Evolutionary conservation across 2,797 vertebrate genomes (phyloP), one percentile per base, ranked within the genome.

Genomic region (Monodelphis domestica): DNA sequence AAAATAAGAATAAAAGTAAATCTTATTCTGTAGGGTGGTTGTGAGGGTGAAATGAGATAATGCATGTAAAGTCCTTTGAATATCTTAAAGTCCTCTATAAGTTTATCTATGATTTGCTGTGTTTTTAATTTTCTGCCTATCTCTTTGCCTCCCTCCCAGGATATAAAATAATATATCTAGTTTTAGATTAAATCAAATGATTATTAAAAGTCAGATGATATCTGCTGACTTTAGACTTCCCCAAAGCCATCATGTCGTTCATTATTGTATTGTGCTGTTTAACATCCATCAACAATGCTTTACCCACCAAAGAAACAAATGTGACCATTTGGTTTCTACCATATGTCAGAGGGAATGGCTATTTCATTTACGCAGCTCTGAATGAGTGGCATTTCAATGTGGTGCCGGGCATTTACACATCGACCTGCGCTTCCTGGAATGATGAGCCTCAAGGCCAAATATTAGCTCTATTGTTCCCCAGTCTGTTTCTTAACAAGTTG

Each of bases 361-460:
- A 59, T 94, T 97, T 96, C 93, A 95, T 90, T 56, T 94, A 92
- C 30, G 26, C 89, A 51, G 56, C 89, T 91, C 95, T 91, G 84
- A 89, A 52, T 78, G 93, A 95, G n/a, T 93, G 95, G 96, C 91
- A 96, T 93, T 96, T 96, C 70, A 93, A 87, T 92, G 94, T 95
- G 91, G 91, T 94, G 90, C 92, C 89, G 87, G 94, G 63, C 26
- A 91, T 97, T 92, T 96, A 70, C 50, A 90, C 88, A 95, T 92
- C 14, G 53, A 91, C 92, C 63, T 93, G 59, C 88, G 91, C 78
- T 96, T 95, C 63, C 93, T 55, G 51, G 51, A 95, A 90, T 89
- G 59, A 95, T 88, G 88, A 56, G 30, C 50, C 87, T 53, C 57
- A 54, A 95, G 87, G 93, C 57, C 95, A 92, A 95, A 57, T 88